phyloP scores from a whole-genome alignment of 2,888 invertebrate genomes.

The Schizotus pectinicornis region DNA sequence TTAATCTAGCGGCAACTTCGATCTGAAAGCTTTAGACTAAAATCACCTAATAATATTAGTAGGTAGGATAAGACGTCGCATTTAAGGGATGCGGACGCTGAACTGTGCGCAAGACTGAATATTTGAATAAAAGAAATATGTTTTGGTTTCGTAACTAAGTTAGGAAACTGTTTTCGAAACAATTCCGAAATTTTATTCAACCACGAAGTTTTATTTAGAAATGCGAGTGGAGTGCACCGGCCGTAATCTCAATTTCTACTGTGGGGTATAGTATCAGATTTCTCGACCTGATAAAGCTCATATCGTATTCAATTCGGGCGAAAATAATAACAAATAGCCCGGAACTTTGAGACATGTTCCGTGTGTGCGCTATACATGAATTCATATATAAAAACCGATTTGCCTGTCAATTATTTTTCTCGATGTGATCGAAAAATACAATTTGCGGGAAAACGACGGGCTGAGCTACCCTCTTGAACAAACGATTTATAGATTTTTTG shows the following conservation, averaged over 20 bases:
- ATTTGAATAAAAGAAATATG: conserved; percentile 38
- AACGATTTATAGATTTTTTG: conserved; percentile 31
- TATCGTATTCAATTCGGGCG: conserved; percentile 18
- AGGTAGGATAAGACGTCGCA: neutral
- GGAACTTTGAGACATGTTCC: conserved; percentile 4
- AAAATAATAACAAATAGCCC: conserved; percentile 19
- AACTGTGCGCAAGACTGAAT: conserved; percentile 30
- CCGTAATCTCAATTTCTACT: conserved; percentile 25
- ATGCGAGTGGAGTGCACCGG: conserved; percentile 25
- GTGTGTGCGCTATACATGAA: neutral
- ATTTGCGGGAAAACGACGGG: conserved; percentile 18
- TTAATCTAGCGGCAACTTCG: no score
- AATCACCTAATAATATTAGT: no score
- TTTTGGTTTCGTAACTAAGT: conserved; percentile 31
- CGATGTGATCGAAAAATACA: conserved; percentile 23
- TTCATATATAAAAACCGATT: conserved; percentile 22
- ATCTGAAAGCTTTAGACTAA: no score
- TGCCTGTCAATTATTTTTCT: conserved; percentile 29
- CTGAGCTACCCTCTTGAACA: conserved; percentile 18
- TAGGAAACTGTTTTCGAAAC: conserved; percentile 33
- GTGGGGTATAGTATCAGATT: conserved; percentile 19
- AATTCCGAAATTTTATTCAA: conserved; percentile 31
- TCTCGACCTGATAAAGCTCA: conserved; percentile 25
- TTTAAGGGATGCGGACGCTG: conserved; percentile 23
- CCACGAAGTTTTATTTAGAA: conserved; percentile 28